Evolutionary conservation across 2,888 invertebrate species (phyloP).

Genomic region (Lasioglossum lativentre): DNA sequence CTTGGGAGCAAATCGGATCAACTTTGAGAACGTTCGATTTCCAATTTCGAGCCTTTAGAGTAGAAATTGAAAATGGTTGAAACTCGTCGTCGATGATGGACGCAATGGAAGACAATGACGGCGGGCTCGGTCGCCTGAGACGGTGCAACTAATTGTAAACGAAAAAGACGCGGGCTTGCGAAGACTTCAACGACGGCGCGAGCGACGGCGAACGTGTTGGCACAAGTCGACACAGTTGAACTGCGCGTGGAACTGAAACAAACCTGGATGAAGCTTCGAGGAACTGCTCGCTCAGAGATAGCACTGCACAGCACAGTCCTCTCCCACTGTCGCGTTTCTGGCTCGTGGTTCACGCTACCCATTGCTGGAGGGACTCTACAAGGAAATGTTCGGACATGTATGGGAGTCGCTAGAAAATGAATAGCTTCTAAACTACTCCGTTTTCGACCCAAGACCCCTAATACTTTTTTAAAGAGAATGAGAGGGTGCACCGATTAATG

Average conservation of each 20-base stretch:
- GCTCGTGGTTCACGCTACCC: slow-evolving; percentile 7
- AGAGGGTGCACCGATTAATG: too few species aligned
- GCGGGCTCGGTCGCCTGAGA: background rate
- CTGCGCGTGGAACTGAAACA: slow-evolving; percentile 60
- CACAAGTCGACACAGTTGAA: slow-evolving; percentile 47
- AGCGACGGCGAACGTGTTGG: slow-evolving; percentile 15
- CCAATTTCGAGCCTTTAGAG: background rate
- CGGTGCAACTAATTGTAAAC: background rate
- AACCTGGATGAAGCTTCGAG: slow-evolving; percentile 42
- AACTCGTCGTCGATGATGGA: background rate
- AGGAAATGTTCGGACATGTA: too few species aligned
- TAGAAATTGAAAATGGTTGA: background rate
- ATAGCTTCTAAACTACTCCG: background rate
- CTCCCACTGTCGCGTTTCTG: slow-evolving; percentile 55
- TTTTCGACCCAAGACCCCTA: too few species aligned
- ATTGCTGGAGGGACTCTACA: too few species aligned
- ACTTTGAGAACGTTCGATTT: background rate
- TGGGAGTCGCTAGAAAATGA: too few species aligned
- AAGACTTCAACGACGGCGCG: background rate
- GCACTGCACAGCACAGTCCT: slow-evolving; percentile 27
- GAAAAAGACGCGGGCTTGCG: background rate
- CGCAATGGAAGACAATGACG: background rate
- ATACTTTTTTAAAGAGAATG: too few species aligned
- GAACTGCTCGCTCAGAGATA: slow-evolving; percentile 51
- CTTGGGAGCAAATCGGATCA: background rate